phyloP scores from a whole-genome alignment of 2,797 vertebrate species.

The Psittacula derbiana region DNA sequence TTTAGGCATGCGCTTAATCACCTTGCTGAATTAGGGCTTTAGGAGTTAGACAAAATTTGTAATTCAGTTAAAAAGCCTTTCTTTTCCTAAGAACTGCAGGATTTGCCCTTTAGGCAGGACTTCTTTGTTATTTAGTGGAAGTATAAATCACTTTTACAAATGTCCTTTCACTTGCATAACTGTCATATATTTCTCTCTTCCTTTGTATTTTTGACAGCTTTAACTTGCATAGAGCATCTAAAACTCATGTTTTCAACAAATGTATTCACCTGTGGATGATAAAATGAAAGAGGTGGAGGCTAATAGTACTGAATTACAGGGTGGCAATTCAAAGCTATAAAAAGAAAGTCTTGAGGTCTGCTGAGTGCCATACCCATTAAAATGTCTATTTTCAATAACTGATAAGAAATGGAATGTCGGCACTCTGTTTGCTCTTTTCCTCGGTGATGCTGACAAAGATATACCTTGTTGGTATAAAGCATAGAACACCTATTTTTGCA shows the following conservation, averaged over 20 bases:
- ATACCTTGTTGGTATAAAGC: background rate
- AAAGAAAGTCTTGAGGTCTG: slow-evolving; percentile 62
- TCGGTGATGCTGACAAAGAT: slow-evolving; percentile 43
- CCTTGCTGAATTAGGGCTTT: background rate
- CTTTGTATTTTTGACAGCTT: slow-evolving; percentile 67
- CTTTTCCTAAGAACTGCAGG: background rate
- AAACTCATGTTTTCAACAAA: slow-evolving; percentile 71
- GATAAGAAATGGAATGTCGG: slow-evolving; percentile 30
- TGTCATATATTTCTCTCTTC: slow-evolving; percentile 57
- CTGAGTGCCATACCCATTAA: slow-evolving; percentile 51
- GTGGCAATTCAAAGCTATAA: slow-evolving; percentile 64
- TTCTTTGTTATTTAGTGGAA: slow-evolving; percentile 61
- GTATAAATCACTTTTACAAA: slow-evolving; percentile 70
- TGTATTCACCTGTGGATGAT: slow-evolving; percentile 65
- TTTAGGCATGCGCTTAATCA: background rate
- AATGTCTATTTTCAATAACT: slow-evolving; percentile 54
- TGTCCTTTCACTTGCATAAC: slow-evolving; percentile 60
- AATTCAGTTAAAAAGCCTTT: background rate
- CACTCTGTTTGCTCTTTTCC: slow-evolving; percentile 39
- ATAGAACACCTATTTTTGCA: background rate
- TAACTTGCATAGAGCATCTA: slow-evolving; percentile 58
- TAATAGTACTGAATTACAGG: slow-evolving; percentile 72
- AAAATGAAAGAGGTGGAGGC: slow-evolving; percentile 63
- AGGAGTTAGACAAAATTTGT: background rate
- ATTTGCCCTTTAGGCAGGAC: slow-evolving; percentile 59